A percentile compares a stretch with the other conserved stretches of the same genome.
phyloP scores from a whole-genome alignment of 2,797 vertebrate genomes.

The Mus spretus region DNA sequence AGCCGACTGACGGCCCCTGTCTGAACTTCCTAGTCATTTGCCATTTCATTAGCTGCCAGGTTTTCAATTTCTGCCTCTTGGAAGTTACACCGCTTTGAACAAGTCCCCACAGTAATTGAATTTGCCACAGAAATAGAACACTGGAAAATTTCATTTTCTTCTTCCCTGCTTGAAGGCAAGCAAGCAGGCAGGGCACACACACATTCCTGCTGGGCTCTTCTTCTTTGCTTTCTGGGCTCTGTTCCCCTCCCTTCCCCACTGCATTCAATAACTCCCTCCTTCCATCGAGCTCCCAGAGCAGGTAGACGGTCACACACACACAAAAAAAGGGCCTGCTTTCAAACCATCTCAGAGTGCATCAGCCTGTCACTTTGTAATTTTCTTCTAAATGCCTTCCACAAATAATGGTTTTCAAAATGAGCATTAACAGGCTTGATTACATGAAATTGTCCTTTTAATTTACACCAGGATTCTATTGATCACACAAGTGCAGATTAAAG shows the following conservation, averaged over 20 bases:
- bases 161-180: slow-evolving; percentile 89
- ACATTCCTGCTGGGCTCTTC: slow-evolving; percentile 82
- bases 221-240: slow-evolving; percentile 51
- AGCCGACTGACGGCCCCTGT: slow-evolving; percentile 90
- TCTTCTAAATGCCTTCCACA: slow-evolving; percentile 98
- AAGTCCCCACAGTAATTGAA: slow-evolving; percentile 99
- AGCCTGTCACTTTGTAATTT: slow-evolving; percentile 94
- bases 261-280: slow-evolving; percentile 70
- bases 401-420: slow-evolving; percentile 99
- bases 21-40: slow-evolving; percentile 95
- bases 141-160: slow-evolving; percentile 99
- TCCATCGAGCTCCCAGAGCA: slow-evolving; percentile 79
- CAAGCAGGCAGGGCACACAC: slow-evolving; percentile 81
- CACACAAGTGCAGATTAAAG: slow-evolving; percentile 99
- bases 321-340: slow-evolving; percentile 87
- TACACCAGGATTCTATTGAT: slow-evolving; percentile 99
- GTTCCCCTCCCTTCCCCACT: slow-evolving; percentile 75
- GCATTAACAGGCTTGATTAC: slow-evolving; percentile 99
- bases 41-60: slow-evolving; percentile 97
- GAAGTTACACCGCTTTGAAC: slow-evolving; percentile 98
- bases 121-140: slow-evolving; percentile 99
- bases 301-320: slow-evolving; percentile 73
- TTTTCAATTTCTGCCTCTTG: slow-evolving; percentile 99
- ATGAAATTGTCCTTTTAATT: slow-evolving; percentile 99
- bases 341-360: slow-evolving; percentile 90